A percentile compares a stretch with the other conserved stretches of the same genome.
Conservation (phyloP, 1,140 invertebrate species). For the Eubasilissa regina region DNA sequence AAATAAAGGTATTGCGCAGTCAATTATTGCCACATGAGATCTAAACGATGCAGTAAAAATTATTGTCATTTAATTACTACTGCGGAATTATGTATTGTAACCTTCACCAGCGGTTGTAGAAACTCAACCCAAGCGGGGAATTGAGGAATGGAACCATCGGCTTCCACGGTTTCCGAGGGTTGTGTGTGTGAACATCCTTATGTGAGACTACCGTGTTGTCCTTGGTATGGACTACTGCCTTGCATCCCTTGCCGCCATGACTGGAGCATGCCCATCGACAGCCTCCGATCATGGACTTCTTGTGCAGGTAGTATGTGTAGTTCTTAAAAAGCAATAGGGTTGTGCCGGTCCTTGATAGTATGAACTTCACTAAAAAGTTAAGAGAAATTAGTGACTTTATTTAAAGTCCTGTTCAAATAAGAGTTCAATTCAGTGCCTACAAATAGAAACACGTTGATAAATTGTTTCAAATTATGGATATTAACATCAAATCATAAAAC, state of each 20-base stretch:
- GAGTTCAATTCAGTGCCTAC: too few species aligned
- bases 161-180: conserved; percentile 16
- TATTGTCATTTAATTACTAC: too few species aligned
- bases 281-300: conserved; percentile 35
- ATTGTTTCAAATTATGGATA: too few species aligned
- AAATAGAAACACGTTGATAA: too few species aligned
- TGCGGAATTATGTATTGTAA: too few species aligned
- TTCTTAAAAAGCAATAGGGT: conserved; percentile 40
- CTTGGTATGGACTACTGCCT: conserved; percentile 39
- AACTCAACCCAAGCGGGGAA: conserved; percentile 17
- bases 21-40: too few species aligned
- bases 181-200: conserved; percentile 33
- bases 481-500: too few species aligned
- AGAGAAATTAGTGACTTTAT: neutral
- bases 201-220: conserved; percentile 19
- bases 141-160: conserved; percentile 23
- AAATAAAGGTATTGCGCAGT: too few species aligned
- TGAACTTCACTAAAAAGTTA: conserved; percentile 34
- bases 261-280: conserved; percentile 47
- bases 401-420: too few species aligned
- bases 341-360: conserved; percentile 40
- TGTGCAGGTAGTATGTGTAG: conserved; percentile 48
- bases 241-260: conserved; percentile 43
- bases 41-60: too few species aligned
- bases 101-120: conserved; percentile 31